A percentile compares a stretch with the other conserved stretches of the same genome.
These are phyloP conservation scores for Malurus elegans DNA, from an alignment of 2,113 vertebrate genomes.

Conservation along the genomic window DNA sequence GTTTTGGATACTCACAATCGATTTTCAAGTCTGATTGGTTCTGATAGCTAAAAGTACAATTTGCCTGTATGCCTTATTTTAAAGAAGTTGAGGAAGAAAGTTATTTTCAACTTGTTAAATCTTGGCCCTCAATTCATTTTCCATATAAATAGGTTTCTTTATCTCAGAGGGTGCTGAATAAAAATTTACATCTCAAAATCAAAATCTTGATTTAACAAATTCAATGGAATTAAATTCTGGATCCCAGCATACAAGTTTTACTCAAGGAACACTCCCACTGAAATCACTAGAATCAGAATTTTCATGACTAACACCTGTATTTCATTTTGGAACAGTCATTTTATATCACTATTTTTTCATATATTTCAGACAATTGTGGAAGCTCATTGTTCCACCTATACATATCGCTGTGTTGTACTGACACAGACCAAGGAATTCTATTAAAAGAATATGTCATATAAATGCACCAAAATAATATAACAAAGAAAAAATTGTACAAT, in stretches of 20 bases:
- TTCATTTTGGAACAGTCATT: background rate
- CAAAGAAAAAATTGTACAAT: background rate
- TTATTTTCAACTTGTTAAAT: background rate
- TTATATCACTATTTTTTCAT: background rate
- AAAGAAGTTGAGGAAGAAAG: background rate
- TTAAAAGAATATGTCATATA: background rate
- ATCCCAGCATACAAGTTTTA: background rate
- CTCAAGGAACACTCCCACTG: background rate
- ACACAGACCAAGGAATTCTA: background rate
- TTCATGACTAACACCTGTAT: background rate
- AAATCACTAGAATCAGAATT: background rate
- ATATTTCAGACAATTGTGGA: background rate
- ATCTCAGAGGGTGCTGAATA: background rate
- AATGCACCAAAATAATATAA: background rate
- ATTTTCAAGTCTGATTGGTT: background rate
- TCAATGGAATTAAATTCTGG: background rate
- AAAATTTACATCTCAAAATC: background rate
- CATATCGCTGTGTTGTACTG: background rate
- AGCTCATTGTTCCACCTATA: background rate
- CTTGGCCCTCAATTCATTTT: background rate
- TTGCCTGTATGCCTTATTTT: background rate
- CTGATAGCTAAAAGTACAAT: background rate
- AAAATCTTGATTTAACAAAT: background rate
- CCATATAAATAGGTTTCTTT: background rate
- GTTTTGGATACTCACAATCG: background rate